Evolutionary conservation across 1,140 invertebrate genomes (phyloP), one percentile per base, ranked within the genome.

Genomic region (Temnothorax curvispinosus): DNA sequence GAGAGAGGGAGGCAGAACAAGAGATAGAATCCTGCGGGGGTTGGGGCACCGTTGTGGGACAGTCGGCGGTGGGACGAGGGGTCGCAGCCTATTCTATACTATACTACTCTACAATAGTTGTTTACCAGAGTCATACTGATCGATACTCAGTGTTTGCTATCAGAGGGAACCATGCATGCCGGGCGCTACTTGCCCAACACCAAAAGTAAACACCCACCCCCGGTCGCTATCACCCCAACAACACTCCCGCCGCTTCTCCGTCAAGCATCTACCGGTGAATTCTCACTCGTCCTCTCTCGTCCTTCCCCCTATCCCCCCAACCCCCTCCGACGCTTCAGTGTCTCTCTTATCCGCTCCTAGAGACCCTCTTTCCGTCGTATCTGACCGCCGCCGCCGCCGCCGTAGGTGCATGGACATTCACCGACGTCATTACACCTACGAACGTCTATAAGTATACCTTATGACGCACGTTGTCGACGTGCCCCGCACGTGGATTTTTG

Each of bases 121-220:
- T 95, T 95, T 95, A 95, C 95, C 94, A 93, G 93, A 95, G 94
- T 95, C 93, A 95, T 95, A 95, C 94, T 95, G 95, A 95, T 95
- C 95, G 94, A 95, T 95, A 95, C 93, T 93, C 92, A 91, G 92
- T 95, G 94, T 95, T 95, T 95, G 94, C 94, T 94, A 95, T 94
- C 93, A 94, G 93, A 94, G 94, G 92, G 92, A 95, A 93, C 91
- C 94, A 94, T 94, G 92, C 92, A 95, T 93, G 93, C 93, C 86
- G 92, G 93, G 93, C 91, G 93, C 94, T 94, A 94, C 93, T 95
- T 95, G 93, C 93, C 92, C 93, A 93, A 94, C 93, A 94, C 93
- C 93, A 94, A 94, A 94, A 93, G 94, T 94, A 95, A 95, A 95
- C 94, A 94, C 91, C 91, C 92, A 92, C 91, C 92, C 92, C 89